phyloP scores from a whole-genome alignment of 2,113 vertebrate genomes.

The Muscicapa adusta region DNA sequence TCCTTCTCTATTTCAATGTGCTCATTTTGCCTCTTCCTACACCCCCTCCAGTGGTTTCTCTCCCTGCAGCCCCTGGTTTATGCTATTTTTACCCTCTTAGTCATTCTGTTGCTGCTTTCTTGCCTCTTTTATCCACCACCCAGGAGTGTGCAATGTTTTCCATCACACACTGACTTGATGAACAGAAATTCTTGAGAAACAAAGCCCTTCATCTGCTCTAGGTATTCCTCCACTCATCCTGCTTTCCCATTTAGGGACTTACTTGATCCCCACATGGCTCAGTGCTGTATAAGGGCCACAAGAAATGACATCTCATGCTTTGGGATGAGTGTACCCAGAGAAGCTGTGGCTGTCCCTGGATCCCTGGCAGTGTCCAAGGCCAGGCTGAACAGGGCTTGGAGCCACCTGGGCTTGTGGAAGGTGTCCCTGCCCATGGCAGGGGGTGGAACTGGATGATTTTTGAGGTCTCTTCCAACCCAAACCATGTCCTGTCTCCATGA shows the following conservation, averaged over 20 bases:
- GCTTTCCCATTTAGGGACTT: not conserved
- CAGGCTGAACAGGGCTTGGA: rapidly evolving
- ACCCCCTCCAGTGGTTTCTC: not conserved
- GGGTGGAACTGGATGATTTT: not conserved
- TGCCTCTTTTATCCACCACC: not conserved
- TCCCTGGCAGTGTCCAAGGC: not conserved
- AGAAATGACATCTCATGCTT: not conserved
- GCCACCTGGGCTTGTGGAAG: rapidly evolving
- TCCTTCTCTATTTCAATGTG: not conserved
- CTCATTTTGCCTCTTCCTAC: not conserved
- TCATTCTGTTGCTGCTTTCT: not conserved
- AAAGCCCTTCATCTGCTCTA: not conserved
- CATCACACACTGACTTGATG: not conserved
- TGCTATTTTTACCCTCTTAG: not conserved
- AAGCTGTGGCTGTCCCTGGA: not conserved
- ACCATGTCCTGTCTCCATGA: not conserved
- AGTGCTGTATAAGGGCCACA: not conserved
- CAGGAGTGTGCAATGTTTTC: not conserved
- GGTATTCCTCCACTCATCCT: rapidly evolving
- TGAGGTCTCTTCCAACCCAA: not conserved
- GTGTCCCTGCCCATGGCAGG: not conserved
- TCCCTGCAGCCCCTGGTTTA: not conserved
- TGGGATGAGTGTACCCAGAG: not conserved
- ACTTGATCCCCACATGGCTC: not conserved
- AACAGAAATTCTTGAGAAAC: not conserved